Evolutionary conservation across 2,113 vertebrate species (phyloP), one percentile per base, ranked within the genome.

Genomic region (Mungos mungo): DNA sequence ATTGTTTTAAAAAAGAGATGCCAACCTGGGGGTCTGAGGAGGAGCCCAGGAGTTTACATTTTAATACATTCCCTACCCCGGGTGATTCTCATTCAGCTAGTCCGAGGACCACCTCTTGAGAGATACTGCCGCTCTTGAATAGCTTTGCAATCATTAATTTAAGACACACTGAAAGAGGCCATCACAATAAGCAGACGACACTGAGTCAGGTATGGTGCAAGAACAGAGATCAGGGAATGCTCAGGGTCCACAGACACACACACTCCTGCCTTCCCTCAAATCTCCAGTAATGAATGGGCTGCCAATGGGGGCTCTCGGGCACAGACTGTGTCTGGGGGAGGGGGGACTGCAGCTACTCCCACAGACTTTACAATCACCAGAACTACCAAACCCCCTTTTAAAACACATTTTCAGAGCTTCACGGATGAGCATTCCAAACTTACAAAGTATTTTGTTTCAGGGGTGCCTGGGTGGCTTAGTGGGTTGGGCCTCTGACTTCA

Each of bases 281-380:
- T 35, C 31, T 19, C 65, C 50, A 38, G 1, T 13, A 35, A 1
- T 0, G 0, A 35, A 1, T 0, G 0, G 0, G 23, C 45, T 2
- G 3, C 65, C 81, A 65, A 1, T 0, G 11, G 3, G 60, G 54
- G 45, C 23, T 33, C 29, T 4, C 27, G 5, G 5, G 8, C 11
- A 31, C 71, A 80, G 71, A 47, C 9, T 14, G 4, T 7, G 7
- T 38, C 76, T 29, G 15, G 21, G 45, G 33, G 29, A 47, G 5
- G 18, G 15, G 45, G 2, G 2, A 33, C 6, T 3, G 1, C 54
- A 25, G 31, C 18, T 15, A 6, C 52, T 33, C 41, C 66, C 35
- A 65, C 4, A 60, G 47, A 47, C 14, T 31, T 18, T 21, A 16
- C 35, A 15, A 15, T 3, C 19, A 41, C 45, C 50, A 65, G 29